These are phyloP conservation scores for Acleris literana DNA, from an alignment of 2,888 invertebrate species.

Conservation along the genomic window DNA sequence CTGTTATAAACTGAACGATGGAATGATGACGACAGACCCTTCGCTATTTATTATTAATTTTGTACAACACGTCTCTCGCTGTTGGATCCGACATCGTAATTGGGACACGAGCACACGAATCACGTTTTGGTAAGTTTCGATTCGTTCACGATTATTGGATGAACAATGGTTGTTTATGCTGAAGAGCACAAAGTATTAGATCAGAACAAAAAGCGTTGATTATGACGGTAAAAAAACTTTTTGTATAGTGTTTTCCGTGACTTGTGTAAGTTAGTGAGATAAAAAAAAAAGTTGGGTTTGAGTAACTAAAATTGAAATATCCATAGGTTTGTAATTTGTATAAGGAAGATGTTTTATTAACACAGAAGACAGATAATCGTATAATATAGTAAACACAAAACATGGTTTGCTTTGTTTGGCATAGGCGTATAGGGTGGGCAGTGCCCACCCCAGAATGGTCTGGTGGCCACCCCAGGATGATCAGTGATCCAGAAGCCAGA, in stretches of 20 bases:
- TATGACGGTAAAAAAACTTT: slow-evolving; percentile 4
- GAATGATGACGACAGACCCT: slow-evolving; percentile 14
- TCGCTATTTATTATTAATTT: neutral
- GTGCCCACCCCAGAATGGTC: too few relatives aligned
- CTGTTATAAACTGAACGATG: slow-evolving; percentile 1
- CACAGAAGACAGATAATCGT: too few relatives aligned
- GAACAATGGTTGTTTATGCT: slow-evolving; percentile 25
- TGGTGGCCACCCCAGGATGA: too few relatives aligned
- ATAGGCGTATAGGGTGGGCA: too few relatives aligned
- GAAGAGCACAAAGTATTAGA: slow-evolving; percentile 1
- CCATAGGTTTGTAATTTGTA: too few relatives aligned
- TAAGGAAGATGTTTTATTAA: too few relatives aligned
- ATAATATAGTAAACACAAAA: too few relatives aligned
- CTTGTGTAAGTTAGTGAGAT: too few relatives aligned
- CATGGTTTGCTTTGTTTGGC: too few relatives aligned
- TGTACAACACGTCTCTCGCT: neutral
- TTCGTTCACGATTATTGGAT: slow-evolving; percentile 25
- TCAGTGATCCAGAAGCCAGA: too few relatives aligned
- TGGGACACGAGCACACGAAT: slow-evolving; percentile 29
- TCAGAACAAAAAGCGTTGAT: slow-evolving; percentile 15
- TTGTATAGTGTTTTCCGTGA: slow-evolving; percentile 2
- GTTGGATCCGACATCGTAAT: slow-evolving; percentile 11
- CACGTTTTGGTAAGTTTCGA: slow-evolving; percentile 32
- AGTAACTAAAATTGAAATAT: too few relatives aligned
- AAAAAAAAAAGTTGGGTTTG: too few relatives aligned